phyloP scores from a whole-genome alignment of 2,113 vertebrate genomes.

The Sitta europaea region DNA sequence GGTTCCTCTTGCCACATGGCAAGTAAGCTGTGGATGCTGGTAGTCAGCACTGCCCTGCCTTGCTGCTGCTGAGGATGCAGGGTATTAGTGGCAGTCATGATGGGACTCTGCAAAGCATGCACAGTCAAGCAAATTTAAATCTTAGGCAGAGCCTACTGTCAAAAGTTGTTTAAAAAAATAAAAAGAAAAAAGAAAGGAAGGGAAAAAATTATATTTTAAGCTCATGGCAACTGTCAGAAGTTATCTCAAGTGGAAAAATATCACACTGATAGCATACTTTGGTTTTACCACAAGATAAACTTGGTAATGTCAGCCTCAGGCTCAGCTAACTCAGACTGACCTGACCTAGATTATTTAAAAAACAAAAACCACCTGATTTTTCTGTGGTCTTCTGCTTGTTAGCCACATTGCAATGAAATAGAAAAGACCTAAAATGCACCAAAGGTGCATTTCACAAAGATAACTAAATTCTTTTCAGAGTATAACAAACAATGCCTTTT shows the following conservation, averaged over 20 bases:
- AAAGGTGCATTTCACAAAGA: neutral
- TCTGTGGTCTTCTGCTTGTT: neutral
- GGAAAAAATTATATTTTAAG: neutral
- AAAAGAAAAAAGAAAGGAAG: rapidly evolving
- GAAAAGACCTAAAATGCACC: neutral
- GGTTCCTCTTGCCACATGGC: neutral
- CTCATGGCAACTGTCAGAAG: constrained; percentile 39
- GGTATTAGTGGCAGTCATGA: neutral
- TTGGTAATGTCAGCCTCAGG: constrained; percentile 36
- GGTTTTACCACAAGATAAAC: constrained; percentile 41
- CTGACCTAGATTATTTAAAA: constrained; percentile 26
- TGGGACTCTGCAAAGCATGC: rapidly evolving
- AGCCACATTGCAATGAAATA: neutral
- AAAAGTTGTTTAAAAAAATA: neutral
- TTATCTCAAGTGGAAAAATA: constrained; percentile 48
- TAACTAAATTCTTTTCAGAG: neutral
- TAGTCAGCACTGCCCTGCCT: neutral
- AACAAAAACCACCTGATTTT: neutral
- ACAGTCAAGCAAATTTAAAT: neutral
- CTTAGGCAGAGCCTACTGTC: neutral
- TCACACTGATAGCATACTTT: neutral
- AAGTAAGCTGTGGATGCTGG: neutral
- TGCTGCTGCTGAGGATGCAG: neutral
- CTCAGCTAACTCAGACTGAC: constrained; percentile 6
- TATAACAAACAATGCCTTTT: neutral